A percentile compares a stretch with the other conserved stretches of the same genome.
Evolutionary conservation across 1,140 invertebrate species (phyloP).

Genomic region (Lutraria rhynchaena): DNA sequence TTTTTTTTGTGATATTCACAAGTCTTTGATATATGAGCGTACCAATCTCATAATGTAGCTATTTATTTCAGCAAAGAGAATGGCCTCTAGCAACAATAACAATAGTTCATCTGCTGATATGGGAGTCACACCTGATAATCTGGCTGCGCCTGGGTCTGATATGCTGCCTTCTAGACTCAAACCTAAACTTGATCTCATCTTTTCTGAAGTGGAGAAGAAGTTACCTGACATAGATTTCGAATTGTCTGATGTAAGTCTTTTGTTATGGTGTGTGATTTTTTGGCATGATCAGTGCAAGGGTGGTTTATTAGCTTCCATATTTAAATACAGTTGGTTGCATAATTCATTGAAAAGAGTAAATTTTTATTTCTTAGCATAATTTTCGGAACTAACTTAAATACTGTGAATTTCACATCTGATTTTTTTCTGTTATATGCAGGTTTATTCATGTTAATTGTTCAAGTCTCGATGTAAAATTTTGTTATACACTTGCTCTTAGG

Average conservation of each 20-base stretch:
- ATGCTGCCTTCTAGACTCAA: constrained; percentile 62
- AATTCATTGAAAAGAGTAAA: not conserved
- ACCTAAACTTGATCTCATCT: constrained; percentile 75
- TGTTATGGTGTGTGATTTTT: not conserved
- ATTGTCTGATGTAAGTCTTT: constrained; percentile 74
- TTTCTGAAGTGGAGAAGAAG: constrained; percentile 75
- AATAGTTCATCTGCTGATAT: not conserved
- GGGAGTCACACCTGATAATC: not conserved
- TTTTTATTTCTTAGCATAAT: too few species aligned
- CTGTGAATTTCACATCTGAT: too few species aligned
- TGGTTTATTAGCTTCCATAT: not conserved
- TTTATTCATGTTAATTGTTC: too few species aligned
- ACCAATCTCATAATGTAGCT: not conserved
- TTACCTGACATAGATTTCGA: constrained; percentile 76
- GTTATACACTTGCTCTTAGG: too few species aligned
- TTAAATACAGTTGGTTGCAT: not conserved
- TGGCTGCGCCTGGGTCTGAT: not conserved
- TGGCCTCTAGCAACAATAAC: not conserved
- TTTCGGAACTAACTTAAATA: too few species aligned
- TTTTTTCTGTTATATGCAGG: too few species aligned
- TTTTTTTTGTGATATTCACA: too few species aligned
- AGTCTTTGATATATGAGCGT: too few species aligned
- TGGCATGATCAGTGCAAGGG: not conserved
- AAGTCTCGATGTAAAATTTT: too few species aligned
- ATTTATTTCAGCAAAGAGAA: too few species aligned